Base-by-base conservation (phyloP, 1,140 invertebrate genomes). In the Magallana gigas region DNA sequence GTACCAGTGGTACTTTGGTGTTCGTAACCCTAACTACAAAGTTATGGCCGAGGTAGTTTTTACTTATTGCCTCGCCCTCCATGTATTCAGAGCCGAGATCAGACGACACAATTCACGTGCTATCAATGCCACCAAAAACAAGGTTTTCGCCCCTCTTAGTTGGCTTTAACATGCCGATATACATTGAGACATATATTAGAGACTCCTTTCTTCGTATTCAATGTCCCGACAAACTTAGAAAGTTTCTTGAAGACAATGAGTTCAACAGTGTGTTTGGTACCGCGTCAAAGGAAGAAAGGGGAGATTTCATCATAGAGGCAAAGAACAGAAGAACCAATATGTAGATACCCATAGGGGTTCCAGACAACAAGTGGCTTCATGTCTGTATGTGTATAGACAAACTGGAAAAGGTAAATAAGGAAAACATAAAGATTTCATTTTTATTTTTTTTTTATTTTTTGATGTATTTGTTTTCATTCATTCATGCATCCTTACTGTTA, bases 251-350 rank as follows among this genome's bases (percentile, higher is more conserved):
- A 76, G 29, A 36, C 6, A 23, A 23, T 23, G 85, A 87, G 71
- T 48, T 60, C 8, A 76, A 58, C 64, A 84, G 59, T 18, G 36
- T 87, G 12, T 71, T 82, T n/a, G 76, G 57, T n/a, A 64, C 71
- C 71, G 56, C 71, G 18, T 64, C 23, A 1, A 83, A 84, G 36
- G 23, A 0, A 23, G 0, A n/a, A n/a, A n/a, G 81, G 86, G 12
- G 82, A 9, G 86, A 87, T 68, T 87, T 87, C 29, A 76, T 83
- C 16, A 57, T 87, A 12, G 59, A 87, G 18, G 12, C 82, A 3
- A 57, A 71, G 14, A 87, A 87, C 29, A 83, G 82, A 57, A 71
- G 12, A 57, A 84, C 56, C 29, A 87, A 84, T 57, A 87, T 48
- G 18, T 71, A 16, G 59, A 58, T 87, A n/a, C 86, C 81, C 8